These are phyloP conservation scores for Prietella phreatophila DNA, from an alignment of 2,113 vertebrate species.

Conservation along the genomic window DNA sequence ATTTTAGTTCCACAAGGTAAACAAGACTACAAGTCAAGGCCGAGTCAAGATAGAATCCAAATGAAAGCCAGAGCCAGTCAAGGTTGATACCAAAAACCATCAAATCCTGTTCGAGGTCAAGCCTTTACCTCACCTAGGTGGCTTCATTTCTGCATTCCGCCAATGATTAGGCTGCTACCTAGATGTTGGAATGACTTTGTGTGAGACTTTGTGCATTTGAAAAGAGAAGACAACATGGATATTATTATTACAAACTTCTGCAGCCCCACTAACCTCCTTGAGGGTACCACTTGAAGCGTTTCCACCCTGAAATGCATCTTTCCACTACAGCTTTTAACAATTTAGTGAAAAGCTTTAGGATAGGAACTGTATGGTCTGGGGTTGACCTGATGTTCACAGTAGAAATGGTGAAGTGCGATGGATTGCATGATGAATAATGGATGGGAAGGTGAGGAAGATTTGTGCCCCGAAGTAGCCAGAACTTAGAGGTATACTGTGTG, in stretches of 20 bases:
- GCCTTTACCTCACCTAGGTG: background rate
- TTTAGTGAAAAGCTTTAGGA: background rate
- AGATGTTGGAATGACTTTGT: background rate
- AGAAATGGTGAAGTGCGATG: background rate
- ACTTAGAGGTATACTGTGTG: background rate
- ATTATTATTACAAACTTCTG: background rate
- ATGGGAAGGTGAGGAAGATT: background rate
- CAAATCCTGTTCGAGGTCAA: background rate
- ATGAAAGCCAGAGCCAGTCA: background rate
- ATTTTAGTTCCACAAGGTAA: background rate
- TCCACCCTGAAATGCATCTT: background rate
- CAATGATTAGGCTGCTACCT: background rate
- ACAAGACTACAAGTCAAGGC: background rate
- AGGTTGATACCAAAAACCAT: background rate
- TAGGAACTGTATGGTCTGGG: background rate
- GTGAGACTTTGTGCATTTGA: background rate
- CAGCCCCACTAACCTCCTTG: background rate
- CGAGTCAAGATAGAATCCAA: background rate
- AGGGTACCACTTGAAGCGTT: background rate
- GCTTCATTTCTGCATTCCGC: background rate
- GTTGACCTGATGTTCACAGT: constrained; percentile 2
- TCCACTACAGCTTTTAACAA: background rate
- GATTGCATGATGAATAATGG: constrained; percentile 21
- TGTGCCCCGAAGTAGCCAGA: background rate
- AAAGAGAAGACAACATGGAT: background rate